phyloP scores from a whole-genome alignment of 1,140 invertebrate genomes.

The Mycetomoellerius zeteki region DNA sequence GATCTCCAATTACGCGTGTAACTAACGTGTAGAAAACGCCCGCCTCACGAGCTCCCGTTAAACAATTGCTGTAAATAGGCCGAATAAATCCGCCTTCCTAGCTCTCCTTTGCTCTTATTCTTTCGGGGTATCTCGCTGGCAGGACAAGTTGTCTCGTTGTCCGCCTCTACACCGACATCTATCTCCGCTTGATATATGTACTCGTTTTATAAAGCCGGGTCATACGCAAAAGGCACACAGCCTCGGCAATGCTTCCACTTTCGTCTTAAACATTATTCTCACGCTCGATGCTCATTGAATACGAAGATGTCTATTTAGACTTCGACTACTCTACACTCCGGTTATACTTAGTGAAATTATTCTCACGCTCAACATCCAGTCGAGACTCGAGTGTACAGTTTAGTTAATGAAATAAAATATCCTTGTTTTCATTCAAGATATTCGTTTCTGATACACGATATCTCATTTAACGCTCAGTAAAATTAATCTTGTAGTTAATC shows the following conservation, averaged over 20 bases:
- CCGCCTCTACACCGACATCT: slow-evolving; percentile 18
- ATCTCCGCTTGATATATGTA: slow-evolving; percentile 1
- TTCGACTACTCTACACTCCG: slow-evolving; percentile 2
- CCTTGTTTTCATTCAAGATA: slow-evolving; percentile 30
- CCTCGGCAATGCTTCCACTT: slow-evolving; percentile 30
- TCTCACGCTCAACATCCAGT: slow-evolving; percentile 20
- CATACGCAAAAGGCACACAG: slow-evolving; percentile 23
- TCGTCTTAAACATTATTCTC: slow-evolving; percentile 54
- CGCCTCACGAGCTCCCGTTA: slow-evolving; percentile 47
- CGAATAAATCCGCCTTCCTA: slow-evolving; percentile 51
- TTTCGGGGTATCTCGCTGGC: slow-evolving; percentile 30
- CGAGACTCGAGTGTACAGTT: not conserved
- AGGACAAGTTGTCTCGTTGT: slow-evolving; percentile 38
- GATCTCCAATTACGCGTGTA: slow-evolving; percentile 65
- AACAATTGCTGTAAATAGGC: slow-evolving; percentile 66
- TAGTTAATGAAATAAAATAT: slow-evolving; percentile 31
- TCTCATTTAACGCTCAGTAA: not conserved
- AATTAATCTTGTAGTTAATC: no score
- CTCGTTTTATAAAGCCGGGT: slow-evolving; percentile 1
- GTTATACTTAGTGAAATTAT: not conserved
- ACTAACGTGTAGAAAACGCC: slow-evolving; percentile 57
- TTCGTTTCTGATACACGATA: not conserved
- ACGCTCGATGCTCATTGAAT: slow-evolving; percentile 45
- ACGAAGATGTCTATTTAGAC: slow-evolving; percentile 29
- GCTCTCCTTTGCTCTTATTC: slow-evolving; percentile 31